Evolutionary conservation across 2,888 invertebrate genomes (phyloP).

Genomic region (Tetrapedia diversipes): DNA sequence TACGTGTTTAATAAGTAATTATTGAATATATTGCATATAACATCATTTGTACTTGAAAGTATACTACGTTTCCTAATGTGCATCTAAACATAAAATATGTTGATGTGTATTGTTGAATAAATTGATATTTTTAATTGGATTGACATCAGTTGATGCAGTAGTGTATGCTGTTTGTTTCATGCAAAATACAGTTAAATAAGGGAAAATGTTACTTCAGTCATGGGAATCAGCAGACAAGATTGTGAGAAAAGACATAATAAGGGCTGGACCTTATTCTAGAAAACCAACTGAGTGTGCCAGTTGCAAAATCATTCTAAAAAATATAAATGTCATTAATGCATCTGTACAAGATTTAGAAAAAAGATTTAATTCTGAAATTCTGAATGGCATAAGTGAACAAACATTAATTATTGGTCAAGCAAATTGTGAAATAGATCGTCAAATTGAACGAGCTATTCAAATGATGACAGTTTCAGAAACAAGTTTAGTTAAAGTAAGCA

Average conservation of each 20-base stretch:
- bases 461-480: conserved; percentile 84
- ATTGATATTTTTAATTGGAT: background rate
- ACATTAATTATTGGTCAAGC: conserved; percentile 83
- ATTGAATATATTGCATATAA: background rate
- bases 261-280: conserved; percentile 62
- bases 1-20: background rate
- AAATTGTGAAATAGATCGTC: conserved; percentile 84
- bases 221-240: conserved; percentile 71
- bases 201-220: conserved; percentile 35
- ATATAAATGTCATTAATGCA: conserved; percentile 48
- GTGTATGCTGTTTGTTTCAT: conserved; percentile 10
- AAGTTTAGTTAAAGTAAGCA: conserved; percentile 81
- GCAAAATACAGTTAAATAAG: conserved; percentile 1
- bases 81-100: background rate
- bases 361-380: conserved; percentile 83
- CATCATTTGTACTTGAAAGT: background rate
- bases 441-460: conserved; percentile 84
- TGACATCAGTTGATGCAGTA: background rate
- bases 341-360: conserved; percentile 78
- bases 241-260: conserved; percentile 73
- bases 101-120: background rate
- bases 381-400: conserved; percentile 62
- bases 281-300: conserved; percentile 75
- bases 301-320: conserved; percentile 72
- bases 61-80: background rate